Conservation (phyloP, 2,113 vertebrate genomes). For the Eublepharis macularius region DNA sequence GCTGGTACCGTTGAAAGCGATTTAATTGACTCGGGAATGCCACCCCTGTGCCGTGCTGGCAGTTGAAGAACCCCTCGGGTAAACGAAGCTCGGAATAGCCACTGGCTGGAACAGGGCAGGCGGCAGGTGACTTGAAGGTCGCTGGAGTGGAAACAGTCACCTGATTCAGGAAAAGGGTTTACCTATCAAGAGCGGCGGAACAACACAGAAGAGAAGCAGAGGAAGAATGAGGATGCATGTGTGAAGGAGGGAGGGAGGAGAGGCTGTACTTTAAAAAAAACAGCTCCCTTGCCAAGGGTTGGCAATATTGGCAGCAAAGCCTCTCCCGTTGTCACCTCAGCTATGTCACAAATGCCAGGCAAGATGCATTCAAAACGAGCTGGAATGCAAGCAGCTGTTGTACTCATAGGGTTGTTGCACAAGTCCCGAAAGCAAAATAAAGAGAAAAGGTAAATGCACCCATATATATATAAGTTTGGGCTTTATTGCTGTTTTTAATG, state of each 20-base stretch:
- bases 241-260: constrained; percentile 30
- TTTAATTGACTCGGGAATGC: constrained; percentile 29
- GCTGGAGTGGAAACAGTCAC: constrained; percentile 63
- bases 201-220: constrained; percentile 17
- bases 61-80: neutral
- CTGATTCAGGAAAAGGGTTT: constrained; percentile 64
- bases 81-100: neutral
- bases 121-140: constrained; percentile 69
- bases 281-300: constrained; percentile 24
- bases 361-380: constrained; percentile 87
- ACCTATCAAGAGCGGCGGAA: constrained; percentile 42
- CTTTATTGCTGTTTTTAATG: neutral
- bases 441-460: constrained; percentile 74
- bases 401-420: constrained; percentile 93
- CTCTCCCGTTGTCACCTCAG: constrained; percentile 57
- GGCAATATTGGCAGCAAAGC: constrained; percentile 48
- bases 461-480: neutral
- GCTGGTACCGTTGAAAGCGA: neutral
- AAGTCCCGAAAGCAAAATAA: constrained; percentile 88
- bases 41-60: neutral
- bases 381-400: constrained; percentile 91
- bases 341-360: constrained; percentile 82
- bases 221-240: constrained; percentile 12
- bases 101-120: constrained; percentile 22
- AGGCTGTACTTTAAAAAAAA: neutral